These are phyloP conservation scores for Chaetops frenatus DNA, from an alignment of 2,113 vertebrate species.

Conservation along the genomic window DNA sequence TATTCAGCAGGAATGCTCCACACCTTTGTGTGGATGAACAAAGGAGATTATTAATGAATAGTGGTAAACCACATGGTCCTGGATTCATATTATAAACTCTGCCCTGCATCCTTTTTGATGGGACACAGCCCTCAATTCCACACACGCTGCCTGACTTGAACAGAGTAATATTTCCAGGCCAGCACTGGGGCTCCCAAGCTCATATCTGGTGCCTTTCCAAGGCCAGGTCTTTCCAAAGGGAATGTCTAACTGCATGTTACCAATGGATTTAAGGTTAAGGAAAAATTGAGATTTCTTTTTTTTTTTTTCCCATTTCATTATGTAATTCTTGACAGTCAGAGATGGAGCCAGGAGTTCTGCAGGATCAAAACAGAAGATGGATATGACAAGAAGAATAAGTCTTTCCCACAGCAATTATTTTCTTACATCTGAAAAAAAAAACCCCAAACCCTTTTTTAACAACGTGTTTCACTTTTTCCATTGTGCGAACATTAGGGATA, in stretches of 20 bases:
- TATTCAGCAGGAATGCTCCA: background rate
- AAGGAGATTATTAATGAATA: background rate
- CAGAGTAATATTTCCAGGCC: background rate
- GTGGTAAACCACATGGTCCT: background rate
- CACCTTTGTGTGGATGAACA: background rate
- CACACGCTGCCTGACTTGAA: background rate
- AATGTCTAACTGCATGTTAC: background rate
- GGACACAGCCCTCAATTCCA: background rate
- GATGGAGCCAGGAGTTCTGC: background rate
- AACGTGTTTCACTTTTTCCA: background rate
- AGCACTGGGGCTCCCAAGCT: background rate
- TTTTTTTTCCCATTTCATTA: background rate
- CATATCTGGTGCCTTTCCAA: background rate
- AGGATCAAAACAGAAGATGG: background rate
- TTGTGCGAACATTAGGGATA: background rate
- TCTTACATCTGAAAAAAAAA: background rate
- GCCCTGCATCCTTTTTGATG: background rate
- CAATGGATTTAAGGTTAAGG: background rate
- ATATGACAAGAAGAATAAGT: background rate
- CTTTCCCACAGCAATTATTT: background rate
- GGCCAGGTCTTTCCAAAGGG: background rate
- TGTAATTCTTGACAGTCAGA: background rate
- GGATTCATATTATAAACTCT: background rate
- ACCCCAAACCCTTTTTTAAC: background rate
- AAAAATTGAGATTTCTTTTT: background rate